phyloP scores from a whole-genome alignment of 2,797 vertebrate species.

The Acipenser ruthenus region DNA sequence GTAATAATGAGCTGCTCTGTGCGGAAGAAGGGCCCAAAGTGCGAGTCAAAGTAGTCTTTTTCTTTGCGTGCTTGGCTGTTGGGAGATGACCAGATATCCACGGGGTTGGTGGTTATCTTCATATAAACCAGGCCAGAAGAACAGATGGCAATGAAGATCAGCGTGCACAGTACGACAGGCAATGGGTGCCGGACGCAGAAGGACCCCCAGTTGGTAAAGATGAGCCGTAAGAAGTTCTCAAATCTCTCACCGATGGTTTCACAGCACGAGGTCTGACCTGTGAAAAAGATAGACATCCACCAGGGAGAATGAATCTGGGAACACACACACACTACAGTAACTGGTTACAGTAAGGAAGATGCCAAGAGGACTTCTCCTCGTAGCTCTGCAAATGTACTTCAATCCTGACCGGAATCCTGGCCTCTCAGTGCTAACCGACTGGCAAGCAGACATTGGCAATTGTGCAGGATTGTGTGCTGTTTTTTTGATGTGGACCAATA shows the following conservation, averaged over 20 bases:
- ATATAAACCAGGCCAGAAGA: constrained; percentile 70
- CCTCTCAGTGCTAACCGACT: no score
- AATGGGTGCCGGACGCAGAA: constrained; percentile 79
- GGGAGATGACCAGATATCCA: constrained; percentile 89
- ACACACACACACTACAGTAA: no score
- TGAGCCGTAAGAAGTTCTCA: constrained; percentile 64
- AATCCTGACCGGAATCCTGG: no score
- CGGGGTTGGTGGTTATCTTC: constrained; percentile 79
- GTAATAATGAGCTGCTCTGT: constrained; percentile 84
- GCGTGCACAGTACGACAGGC: constrained; percentile 64
- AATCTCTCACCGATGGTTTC: constrained; percentile 75
- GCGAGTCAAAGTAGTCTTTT: constrained; percentile 87
- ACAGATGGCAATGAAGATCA: constrained; percentile 63
- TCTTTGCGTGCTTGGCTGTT: constrained; percentile 78
- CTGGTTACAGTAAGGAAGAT: no score
- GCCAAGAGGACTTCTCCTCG: no score
- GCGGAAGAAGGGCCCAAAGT: constrained; percentile 93
- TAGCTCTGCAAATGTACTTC: no score
- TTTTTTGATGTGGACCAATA: no score
- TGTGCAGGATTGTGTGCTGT: no score
- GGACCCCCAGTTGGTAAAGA: constrained; percentile 82
- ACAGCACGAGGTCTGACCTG: constrained; percentile 62
- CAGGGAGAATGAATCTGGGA: no score
- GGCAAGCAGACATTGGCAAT: no score
- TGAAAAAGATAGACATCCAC: no score